Base-by-base conservation (phyloP, 2,888 invertebrate genomes). In the Euproctis similis region DNA sequence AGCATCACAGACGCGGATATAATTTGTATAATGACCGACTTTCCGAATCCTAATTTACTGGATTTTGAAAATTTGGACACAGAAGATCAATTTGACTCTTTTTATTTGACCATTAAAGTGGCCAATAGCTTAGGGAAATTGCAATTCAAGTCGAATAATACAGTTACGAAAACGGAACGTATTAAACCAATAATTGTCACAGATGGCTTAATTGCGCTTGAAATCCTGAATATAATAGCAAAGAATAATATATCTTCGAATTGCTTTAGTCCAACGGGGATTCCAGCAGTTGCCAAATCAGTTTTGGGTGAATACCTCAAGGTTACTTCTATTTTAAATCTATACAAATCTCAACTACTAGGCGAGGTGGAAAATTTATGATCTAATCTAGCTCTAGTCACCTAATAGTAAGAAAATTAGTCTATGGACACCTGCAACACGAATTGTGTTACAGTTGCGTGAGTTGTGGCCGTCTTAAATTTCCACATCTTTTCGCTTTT, bases 1-100 rank as follows among this genome's bases (percentile, higher is more conserved):
- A 45, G 81, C 25, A 39, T 72, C 60, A 33, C 59, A 52, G 81
- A 81, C 43, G 76, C 69, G 1, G 78, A 80, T 34, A 59, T 82
- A 8, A 75, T 78, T 51, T 74, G 74, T 38, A 60, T 77, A 30
- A 50, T 73, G 23, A 66, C 74, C 2, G 66, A 67, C 39, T 73
- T 80, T 26, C 28, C 39, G 18, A 76, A 80, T 46, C 78, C 80
- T 1, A 74, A 77, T 32, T 34, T 30, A 8, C 45, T 77, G 10
- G 60, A 69, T 28, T 57, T 63, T 18, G 34, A 52, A 4, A 46
- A 57, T 4, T 42, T 57, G 13, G 52, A 62, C 27, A 36, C 40
- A 12, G 55, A 61, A 25, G 59, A 63, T 3, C 52, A 63, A 17
- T 74, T 73, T 32, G 73, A 80, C 39, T 58, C 58, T 16, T 42